Percentiles rank a stretch among this genome's conserved stretches.
phyloP scores from a whole-genome alignment of 2,888 invertebrate genomes.

The Neocrepidodera transversa region DNA sequence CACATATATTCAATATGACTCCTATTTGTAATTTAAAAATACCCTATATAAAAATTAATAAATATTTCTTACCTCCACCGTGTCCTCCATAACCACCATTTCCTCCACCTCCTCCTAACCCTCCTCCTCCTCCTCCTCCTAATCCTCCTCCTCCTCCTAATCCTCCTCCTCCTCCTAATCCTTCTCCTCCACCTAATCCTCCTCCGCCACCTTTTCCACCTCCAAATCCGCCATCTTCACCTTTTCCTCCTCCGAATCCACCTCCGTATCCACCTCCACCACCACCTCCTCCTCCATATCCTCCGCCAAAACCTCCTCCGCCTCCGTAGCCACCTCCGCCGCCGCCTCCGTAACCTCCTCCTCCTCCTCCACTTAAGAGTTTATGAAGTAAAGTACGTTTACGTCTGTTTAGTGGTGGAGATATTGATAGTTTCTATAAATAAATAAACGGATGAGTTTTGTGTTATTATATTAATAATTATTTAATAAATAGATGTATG shows the following conservation, averaged over 20 bases:
- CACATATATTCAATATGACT: too few relatives aligned
- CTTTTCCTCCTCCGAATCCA: slow-evolving; percentile 30
- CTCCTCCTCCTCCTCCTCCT: slow-evolving; percentile 38
- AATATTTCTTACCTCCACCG: slow-evolving; percentile 30
- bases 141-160: slow-evolving; percentile 32
- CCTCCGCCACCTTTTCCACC: slow-evolving; percentile 30
- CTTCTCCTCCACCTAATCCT: slow-evolving; percentile 40
- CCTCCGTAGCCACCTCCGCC: slow-evolving; percentile 50
- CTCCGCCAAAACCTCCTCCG: slow-evolving; percentile 39
- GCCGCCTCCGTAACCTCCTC: slow-evolving; percentile 49
- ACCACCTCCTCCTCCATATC: slow-evolving; percentile 37
- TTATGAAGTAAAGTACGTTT: background rate
- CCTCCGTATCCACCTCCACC: slow-evolving; percentile 40
- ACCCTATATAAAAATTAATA: too few relatives aligned
- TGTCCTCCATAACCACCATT: slow-evolving; percentile 19
- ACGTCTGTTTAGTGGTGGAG: background rate
- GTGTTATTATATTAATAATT: too few relatives aligned
- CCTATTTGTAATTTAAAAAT: too few relatives aligned
- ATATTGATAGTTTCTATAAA: background rate
- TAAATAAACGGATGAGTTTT: background rate
- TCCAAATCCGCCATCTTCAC: slow-evolving; percentile 24
- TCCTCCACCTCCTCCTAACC: slow-evolving; percentile 7
- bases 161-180: slow-evolving; percentile 26
- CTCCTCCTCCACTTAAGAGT: background rate
- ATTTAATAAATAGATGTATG: too few relatives aligned